Evolutionary conservation across 2,888 invertebrate genomes (phyloP).

Genomic region (Himalopsyche kuldschensis): DNA sequence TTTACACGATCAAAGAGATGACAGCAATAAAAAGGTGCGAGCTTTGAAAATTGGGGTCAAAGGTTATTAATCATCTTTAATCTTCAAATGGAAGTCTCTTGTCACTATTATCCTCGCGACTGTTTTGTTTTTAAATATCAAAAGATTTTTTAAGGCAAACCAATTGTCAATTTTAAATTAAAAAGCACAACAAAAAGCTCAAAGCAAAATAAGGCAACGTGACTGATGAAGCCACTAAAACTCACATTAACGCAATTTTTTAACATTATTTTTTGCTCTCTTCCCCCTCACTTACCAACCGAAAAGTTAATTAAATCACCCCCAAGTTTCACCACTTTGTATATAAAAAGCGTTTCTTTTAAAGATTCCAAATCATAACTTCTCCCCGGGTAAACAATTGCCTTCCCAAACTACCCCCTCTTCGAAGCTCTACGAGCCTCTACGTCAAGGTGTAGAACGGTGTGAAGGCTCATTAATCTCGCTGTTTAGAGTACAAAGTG

Average conservation of each 20-base stretch:
- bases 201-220: not conserved
- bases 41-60: not conserved
- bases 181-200: not conserved
- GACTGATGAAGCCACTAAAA: not conserved
- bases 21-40: not conserved
- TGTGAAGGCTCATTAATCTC: slow-evolving; percentile 23
- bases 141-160: not conserved
- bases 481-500: slow-evolving; percentile 12
- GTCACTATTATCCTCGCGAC: not conserved
- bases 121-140: not conserved
- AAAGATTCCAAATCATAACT: slow-evolving; percentile 23
- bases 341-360: slow-evolving; percentile 21
- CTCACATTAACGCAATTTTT: not conserved
- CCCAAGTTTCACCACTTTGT: not conserved
- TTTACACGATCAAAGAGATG: not conserved
- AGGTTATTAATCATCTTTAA: not conserved
- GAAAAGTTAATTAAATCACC: not conserved
- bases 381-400: slow-evolving; percentile 4
- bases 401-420: not conserved
- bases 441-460: slow-evolving; percentile 17
- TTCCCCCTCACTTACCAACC: not conserved
- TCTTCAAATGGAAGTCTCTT: not conserved
- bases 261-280: not conserved
- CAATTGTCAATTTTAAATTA: not conserved
- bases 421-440: not conserved